Base-by-base conservation (phyloP, 1,140 invertebrate species). In the Chymomyza costata region DNA sequence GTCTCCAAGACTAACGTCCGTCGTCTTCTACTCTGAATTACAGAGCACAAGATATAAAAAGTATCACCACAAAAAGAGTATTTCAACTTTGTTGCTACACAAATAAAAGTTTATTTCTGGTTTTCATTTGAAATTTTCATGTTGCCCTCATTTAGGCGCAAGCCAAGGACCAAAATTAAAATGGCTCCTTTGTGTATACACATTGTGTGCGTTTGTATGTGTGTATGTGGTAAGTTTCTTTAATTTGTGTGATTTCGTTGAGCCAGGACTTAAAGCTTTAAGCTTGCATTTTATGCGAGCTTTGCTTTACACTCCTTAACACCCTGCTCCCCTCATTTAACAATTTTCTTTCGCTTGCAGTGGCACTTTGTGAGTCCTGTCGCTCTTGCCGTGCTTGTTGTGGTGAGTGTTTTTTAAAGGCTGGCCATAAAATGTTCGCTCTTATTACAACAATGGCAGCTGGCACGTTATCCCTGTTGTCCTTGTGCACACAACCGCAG, bases 171-270 rank as follows among this genome's bases (percentile, higher is more conserved):
- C 10, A 5, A 28, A 34, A 34, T 6, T 34, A 34, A 34, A 34
- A 34, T 34, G 31, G 13, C 7, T 34, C 31, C 31, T 34, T 34
- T 34, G 31, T 34, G 31, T 34, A 34, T 34, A 6, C 13, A 11
- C 13, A 6, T 34, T 11, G 31, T 34, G 3, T 6, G n/a, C 31
- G 31, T n/a, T 34, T n/a, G n/a, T n/a, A n/a, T n/a, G n/a, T n/a
- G n/a, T n/a, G n/a, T n/a, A n/a, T n/a, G n/a, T n/a, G n/a, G n/a
- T n/a, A n/a, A n/a, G n/a, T n/a, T n/a, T n/a, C n/a, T n/a, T n/a
- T n/a, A 34, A 34, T 34, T 34, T 34, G 31, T 34, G 31, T 34
- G 31, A 34, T 34, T 34, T 34, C 7, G n/a, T 11, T 34, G 7
- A n/a, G 31, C 5, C 31, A 6, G 5, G 5, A 6, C 10, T 28